phyloP scores from a whole-genome alignment of 2,888 invertebrate genomes.

The Tetragonula carbonaria region DNA sequence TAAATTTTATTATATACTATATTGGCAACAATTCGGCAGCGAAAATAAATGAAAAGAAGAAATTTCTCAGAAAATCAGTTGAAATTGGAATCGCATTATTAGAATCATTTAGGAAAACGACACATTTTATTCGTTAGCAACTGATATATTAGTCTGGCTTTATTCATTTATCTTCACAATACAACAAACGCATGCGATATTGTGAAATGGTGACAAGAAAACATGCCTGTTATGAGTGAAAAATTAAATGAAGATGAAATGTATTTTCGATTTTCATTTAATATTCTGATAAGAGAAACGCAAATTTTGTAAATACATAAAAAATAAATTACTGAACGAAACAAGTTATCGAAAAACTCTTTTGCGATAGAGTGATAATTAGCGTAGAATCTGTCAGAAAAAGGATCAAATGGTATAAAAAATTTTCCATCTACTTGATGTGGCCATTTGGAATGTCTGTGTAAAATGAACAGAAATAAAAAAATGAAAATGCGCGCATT shows the following conservation, averaged over 20 bases:
- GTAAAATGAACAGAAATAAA: neutral
- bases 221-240: neutral
- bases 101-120: neutral
- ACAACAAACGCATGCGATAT: neutral
- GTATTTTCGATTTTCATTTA: neutral
- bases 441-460: neutral
- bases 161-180: neutral
- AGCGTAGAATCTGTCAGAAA: no score
- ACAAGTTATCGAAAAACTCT: neutral
- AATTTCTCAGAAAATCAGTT: neutral
- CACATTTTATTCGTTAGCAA: neutral
- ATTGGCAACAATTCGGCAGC: no score
- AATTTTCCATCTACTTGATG: neutral
- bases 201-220: neutral
- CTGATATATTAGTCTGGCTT: neutral
- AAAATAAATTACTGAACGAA: neutral
- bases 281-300: neutral
- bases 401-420: neutral
- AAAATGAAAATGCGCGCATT: neutral
- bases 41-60: neutral
- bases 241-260: neutral
- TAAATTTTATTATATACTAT: neutral
- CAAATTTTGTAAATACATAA: neutral
- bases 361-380: neutral
- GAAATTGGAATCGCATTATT: neutral